Base-by-base conservation (phyloP, 2,888 invertebrate species). In the Loripinus fragilis region DNA sequence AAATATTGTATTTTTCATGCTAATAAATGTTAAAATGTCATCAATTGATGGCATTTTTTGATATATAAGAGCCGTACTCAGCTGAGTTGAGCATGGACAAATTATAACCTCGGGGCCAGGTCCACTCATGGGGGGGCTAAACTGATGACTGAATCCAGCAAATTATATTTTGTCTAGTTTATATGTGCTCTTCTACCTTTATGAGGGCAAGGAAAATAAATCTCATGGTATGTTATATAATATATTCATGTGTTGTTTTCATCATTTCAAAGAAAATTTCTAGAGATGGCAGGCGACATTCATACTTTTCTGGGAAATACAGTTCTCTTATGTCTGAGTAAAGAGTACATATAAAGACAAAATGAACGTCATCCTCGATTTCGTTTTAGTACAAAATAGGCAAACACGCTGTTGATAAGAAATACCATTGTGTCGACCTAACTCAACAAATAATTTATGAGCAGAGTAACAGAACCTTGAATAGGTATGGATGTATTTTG, bases 351-450 rank as follows among this genome's bases (percentile, higher is more conserved):
- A 30, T 60, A 15, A 30, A 33, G 12, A 17, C 33, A 17, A 60
- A 60, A 33, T 60, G 60, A 33, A 10, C 30, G 8, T 60, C 60
- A 33, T 60, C 60, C 33, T 60, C 60, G 10, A 60, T 60, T 33
- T 60, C 60, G 17, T 60, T 30, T 60, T 5, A 33, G 30, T 2
- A 20, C 60, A 60, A 33, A 60, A 33, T 20, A 20, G 20, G 17
- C 60, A 60, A 33, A 60, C 33, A 20, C 60, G 12, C 33, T 60
- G 33, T 20, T 30, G 33, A 33, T 60, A 60, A 2, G 60, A 20
- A 33, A 60, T 60, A 60, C 28, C 33, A 12, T 1, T 60, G 17
- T 60, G 60, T 33, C 60, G 3, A 2, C 33, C 60, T n/a, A n/a
- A n/a, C n/a, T 33, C 12, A 33, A 60, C 60, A 10, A 33, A 33